Evolutionary conservation across 2,113 vertebrate species (phyloP).

Genomic region (Galbula dea): DNA sequence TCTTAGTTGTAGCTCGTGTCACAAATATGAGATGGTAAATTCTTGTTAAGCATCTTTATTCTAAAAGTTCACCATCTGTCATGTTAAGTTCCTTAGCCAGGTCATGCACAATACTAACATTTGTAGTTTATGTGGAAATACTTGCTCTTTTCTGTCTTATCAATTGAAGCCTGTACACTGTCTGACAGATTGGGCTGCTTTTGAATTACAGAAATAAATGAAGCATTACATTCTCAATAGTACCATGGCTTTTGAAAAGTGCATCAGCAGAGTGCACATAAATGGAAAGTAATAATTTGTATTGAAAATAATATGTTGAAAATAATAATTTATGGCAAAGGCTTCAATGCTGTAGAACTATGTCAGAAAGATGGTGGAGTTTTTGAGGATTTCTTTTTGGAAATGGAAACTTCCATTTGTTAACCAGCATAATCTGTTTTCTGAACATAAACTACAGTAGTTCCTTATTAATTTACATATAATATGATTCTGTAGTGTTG

Average conservation of each 20-base stretch:
- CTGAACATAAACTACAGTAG: neutral
- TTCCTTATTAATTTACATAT: neutral
- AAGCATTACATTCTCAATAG: neutral
- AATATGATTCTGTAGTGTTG: neutral
- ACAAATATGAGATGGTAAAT: neutral
- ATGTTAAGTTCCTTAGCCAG: neutral
- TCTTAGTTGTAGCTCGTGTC: neutral
- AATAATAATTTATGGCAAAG: neutral
- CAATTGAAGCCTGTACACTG: neutral
- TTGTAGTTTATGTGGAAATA: neutral
- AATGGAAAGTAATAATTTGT: too few relatives aligned
- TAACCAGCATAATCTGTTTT: neutral
- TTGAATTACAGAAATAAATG: neutral
- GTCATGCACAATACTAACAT: neutral
- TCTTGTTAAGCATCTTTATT: neutral
- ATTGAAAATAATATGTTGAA: too few relatives aligned
- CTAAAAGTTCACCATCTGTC: neutral
- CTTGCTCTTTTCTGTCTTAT: neutral
- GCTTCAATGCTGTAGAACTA: neutral
- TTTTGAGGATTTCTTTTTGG: neutral
- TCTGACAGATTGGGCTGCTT: neutral
- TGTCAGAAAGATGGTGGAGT: neutral
- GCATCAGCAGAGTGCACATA: too few relatives aligned
- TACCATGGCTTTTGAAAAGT: neutral
- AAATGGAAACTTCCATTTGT: neutral